Base-by-base conservation (phyloP, 1,140 invertebrate species). In the Centruroides sculpturatus region DNA sequence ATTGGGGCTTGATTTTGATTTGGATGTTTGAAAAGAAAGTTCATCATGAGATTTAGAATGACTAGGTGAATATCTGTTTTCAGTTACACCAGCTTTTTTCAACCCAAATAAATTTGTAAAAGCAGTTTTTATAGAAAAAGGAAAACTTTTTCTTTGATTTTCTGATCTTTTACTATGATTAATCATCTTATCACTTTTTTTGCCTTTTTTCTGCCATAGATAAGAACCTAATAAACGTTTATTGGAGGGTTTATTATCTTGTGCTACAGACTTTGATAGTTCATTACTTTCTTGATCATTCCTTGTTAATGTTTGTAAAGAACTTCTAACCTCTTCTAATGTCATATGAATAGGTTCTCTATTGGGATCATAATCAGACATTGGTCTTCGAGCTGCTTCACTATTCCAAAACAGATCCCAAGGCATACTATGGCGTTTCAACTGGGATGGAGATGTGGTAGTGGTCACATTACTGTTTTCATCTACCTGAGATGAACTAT, bases 341-440 rank as follows among this genome's bases (percentile, higher is more conserved):
- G 87, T 89, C 82, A 91, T 85, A 69, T 90, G 87, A 59, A 89
- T 81, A 2, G 87, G 87, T 68, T 89, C 87, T 48, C 56, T 57
- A 23, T 64, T 57, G 7, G 56, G 55, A 48, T 66, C 55, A 34
- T 61, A 50, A 47, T 50, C 49, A 10, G 50, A 41, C 47, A 9
- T 5, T 34, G 53, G 59, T 59, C 41, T 54, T 10, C 51, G 58
- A 1, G 47, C 57, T 13, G 61, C 59, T 46, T 60, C 62, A 47
- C 36, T 55, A 41, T 59, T 59, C 35, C 57, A 56, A 13, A 61
- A 66, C 7, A 62, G 49, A 12, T 61, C 63, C 60, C 60, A 64
- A 49, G 62, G 59, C 62, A 61, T 60, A 41, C 59, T 59, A 48
- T 59, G 56, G 9, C 59, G 59, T 9, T 61, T 64, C 12, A 60